These are phyloP conservation scores for Phasianus colchicus DNA, from an alignment of 2,113 vertebrate species.

Conservation along the genomic window DNA sequence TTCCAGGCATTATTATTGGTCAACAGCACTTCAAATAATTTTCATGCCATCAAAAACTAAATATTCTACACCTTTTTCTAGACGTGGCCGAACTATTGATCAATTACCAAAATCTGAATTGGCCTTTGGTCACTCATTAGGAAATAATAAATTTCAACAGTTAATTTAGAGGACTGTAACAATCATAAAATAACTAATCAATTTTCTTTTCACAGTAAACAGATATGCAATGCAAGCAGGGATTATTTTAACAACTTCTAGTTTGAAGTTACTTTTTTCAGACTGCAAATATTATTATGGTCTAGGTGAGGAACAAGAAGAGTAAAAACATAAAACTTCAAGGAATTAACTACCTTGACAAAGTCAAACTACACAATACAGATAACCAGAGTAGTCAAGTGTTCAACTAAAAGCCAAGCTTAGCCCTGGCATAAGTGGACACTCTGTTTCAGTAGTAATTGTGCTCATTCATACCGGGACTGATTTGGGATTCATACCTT, in stretches of 20 bases:
- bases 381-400: neutral
- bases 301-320: neutral
- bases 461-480: neutral
- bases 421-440: neutral
- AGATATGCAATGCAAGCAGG: neutral
- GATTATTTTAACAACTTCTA: neutral
- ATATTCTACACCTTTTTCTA: neutral
- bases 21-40: neutral
- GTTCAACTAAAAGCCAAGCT: neutral
- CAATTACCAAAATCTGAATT: neutral
- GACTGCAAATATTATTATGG: neutral
- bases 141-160: neutral
- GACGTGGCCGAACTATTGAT: neutral
- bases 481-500: neutral
- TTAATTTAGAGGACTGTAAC: neutral
- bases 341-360: neutral
- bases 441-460: neutral
- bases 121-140: neutral
- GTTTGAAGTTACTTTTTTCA: neutral
- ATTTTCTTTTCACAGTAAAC: neutral
- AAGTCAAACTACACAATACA: neutral
- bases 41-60: neutral
- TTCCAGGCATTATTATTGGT: neutral
- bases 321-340: neutral
- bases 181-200: neutral